phyloP scores from a whole-genome alignment of 2,797 vertebrate species.

The Oophaga sylvatica region DNA sequence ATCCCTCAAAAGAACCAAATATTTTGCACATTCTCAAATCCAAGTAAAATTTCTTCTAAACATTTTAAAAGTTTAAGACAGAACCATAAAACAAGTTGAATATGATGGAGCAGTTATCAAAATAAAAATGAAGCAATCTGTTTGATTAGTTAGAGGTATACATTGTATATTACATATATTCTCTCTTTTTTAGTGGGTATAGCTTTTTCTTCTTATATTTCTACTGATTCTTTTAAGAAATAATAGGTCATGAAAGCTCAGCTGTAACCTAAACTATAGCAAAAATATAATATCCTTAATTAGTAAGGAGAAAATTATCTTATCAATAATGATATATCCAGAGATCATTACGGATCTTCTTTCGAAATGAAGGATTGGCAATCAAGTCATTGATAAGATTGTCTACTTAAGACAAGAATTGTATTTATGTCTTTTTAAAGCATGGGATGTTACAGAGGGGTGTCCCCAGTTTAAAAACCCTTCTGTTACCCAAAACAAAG shows the following conservation, averaged over 20 bases:
- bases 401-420: background rate
- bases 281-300: conserved; percentile 61
- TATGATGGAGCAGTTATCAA: background rate
- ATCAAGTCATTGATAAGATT: background rate
- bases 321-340: conserved; percentile 58
- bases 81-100: conserved; percentile 8
- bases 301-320: conserved; percentile 57
- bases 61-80: conserved; percentile 1
- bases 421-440: background rate
- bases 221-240: conserved; percentile 55
- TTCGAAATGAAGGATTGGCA: background rate
- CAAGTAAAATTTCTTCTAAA: conserved; percentile 8
- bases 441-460: background rate
- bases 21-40: conserved; percentile 16
- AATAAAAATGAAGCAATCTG: conserved; percentile 45
- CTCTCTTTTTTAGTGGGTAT: conserved; percentile 24
- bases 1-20: conserved; percentile 10
- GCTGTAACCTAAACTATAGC: conserved; percentile 59
- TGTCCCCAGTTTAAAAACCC: background rate
- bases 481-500: background rate
- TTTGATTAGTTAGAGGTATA: conserved; percentile 48
- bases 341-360: conserved; percentile 46
- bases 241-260: conserved; percentile 48
- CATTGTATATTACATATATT: conserved; percentile 42
- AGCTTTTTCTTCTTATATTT: conserved; percentile 24